Evolutionary conservation across 2,888 invertebrate genomes (phyloP), one percentile per base, ranked within the genome.

Genomic region (Acrocyrtus sp.): DNA sequence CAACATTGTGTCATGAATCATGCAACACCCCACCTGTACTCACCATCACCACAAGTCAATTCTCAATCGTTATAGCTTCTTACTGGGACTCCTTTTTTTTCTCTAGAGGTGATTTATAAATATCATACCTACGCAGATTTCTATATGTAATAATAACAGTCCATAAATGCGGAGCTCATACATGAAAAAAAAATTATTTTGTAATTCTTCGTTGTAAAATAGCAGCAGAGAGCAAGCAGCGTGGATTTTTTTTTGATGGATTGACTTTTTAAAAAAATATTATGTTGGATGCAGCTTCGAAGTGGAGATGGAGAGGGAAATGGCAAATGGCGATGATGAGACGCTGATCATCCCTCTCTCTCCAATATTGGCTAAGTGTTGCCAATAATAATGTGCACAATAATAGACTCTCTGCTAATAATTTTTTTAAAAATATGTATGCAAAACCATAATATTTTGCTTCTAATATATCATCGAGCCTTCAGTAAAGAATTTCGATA

Each of bases 41-140:
- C 48, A 19, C 57, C 56, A 56, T 65, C 53, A 39, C 22, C 45
- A 26, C 29, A 15, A 34, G 56, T 21, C 56, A 39, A 53, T 24
- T 54, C 19, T 54, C 34, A 48, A 21, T 54, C 19, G 34, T 34
- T 34, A 34, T 12, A 5, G 12, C 34, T 34, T 34, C 12, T 34
- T 34, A 8, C 34, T 34, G 34, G 34, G n/a, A n/a, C 34, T 34
- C 6, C 6, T 8, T 5, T 68, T 58, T 54, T 56, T 53, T 56
- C 62, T 63, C 57, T 26, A 70, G 63, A 70, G 57, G 57, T 70
- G 63, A 70, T 63, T 70, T 70, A 70, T 63, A 68, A 60, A 61
- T 66, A 39, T 29, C 19, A 24, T 68, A 34, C 34, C 34, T 34
- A 34, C 34, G 6, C 34, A 34, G 6, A 34, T 12, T 34, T 34